phyloP scores from a whole-genome alignment of 1,140 invertebrate genomes.

The Philotrypesis tridentata region DNA sequence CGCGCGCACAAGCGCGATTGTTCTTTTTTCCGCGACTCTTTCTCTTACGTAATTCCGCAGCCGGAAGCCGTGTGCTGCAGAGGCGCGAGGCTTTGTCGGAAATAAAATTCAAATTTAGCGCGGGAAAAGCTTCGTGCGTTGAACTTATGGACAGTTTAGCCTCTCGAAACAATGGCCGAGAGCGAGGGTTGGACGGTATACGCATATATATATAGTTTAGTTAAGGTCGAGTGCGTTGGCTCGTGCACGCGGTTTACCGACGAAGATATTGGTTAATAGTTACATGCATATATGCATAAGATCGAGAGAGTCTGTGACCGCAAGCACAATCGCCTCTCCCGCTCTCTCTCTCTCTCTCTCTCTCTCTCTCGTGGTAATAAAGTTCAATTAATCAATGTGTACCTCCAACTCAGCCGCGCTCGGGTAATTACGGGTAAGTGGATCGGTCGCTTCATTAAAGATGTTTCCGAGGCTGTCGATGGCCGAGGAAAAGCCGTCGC shows the following conservation, averaged over 20 bases:
- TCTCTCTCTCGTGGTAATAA: conserved; percentile 12
- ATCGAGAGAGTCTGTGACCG: neutral
- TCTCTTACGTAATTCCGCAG: too few species aligned
- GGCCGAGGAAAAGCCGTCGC: neutral
- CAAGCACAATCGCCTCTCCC: neutral
- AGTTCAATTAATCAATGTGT: conserved; percentile 14
- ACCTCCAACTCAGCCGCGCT: neutral
- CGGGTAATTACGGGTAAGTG: conserved; percentile 27
- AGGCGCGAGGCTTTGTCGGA: too few species aligned
- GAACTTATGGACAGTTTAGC: too few species aligned
- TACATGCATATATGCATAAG: too few species aligned
- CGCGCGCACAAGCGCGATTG: too few species aligned
- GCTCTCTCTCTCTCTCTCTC: neutral
- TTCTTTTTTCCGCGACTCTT: neutral
- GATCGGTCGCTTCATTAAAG: conserved; percentile 17
- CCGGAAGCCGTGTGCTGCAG: too few species aligned
- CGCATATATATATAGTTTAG: too few species aligned
- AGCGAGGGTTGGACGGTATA: too few species aligned
- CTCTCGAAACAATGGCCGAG: too few species aligned
- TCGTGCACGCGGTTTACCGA: too few species aligned
- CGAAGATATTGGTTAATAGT: too few species aligned
- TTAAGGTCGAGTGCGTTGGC: too few species aligned
- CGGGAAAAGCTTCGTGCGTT: neutral
- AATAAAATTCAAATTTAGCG: neutral
- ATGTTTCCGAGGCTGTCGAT: conserved; percentile 18